Base-by-base conservation (phyloP, 2,797 vertebrate genomes). In the Rhynchotus rufescens region DNA sequence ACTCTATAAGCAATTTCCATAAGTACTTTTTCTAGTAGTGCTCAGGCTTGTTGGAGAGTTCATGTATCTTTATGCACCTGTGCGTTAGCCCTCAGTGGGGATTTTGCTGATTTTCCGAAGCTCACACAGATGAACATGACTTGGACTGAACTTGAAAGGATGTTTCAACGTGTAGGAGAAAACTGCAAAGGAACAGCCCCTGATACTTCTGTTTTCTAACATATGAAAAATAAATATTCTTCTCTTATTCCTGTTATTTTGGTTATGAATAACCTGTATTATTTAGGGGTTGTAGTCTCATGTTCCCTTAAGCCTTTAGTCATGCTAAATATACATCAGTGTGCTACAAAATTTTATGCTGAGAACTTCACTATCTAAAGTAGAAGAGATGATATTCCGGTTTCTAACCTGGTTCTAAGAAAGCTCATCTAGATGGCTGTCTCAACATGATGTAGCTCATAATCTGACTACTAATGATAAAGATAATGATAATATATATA, bases 391-490 rank as follows among this genome's bases (percentile, higher is more conserved):
- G 13, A 80, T 75, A 85, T 30, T 51, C 28, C 30, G 7, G 5
- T 0, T 12, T 77, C 88, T 65, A 67, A 4, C 6, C 8, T 52
- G 16, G 15, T 65, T 72, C 59, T 81, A 30, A 30, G 36, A 28
- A 60, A 57, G 12, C 14, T 14, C 5, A 15, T 59, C 68, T n/a
- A 23, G 4, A 22, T 36, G 30, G 2, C 10, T 64, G 9, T 52
- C 40, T 40, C 0, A 0, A 75, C 75, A 11, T 6, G 6, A 6
- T 20, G 19, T 20, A 32, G 11, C 26, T 59, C 19, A 7, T 42
- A n/a, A 7, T 56, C n/a, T 44, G 36, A 32, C 14, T 30, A 26
- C 19, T 83, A 12, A 14, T 26, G 21, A 9, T 44, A 36, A 36
- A 36, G 36, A 36, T 36, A 36, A n/a, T n/a, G n/a, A n/a, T n/a